Percentiles rank a stretch among this genome's conserved stretches.
Evolutionary conservation across 2,113 vertebrate species (phyloP).

Genomic region (Carettochelys insculpta): DNA sequence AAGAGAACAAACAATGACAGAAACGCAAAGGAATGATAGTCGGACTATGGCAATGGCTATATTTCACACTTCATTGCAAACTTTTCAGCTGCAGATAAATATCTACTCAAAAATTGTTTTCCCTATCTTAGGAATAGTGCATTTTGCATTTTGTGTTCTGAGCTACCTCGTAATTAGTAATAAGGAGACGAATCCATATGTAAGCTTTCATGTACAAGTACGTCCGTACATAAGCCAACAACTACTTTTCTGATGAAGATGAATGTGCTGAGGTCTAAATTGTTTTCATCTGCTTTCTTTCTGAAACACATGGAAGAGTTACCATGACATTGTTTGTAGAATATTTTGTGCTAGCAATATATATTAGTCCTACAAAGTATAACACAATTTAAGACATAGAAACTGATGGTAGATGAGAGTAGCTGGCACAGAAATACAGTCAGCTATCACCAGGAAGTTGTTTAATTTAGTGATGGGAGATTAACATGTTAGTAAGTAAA

Average conservation of each 20-base stretch:
- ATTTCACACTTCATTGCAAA: conserved; percentile 56
- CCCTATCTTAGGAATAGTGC: neutral
- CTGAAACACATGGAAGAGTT: neutral
- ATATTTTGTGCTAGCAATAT: neutral
- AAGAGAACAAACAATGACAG: conserved; percentile 75
- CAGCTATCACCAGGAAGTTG: neutral
- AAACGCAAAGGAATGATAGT: conserved; percentile 71
- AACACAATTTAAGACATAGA: neutral
- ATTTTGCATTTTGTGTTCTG: neutral
- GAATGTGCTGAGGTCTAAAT: neutral
- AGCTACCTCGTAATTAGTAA: neutral
- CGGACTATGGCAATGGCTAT: conserved; percentile 50
- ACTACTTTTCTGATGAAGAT: neutral
- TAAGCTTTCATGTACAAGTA: neutral
- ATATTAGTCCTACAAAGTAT: neutral
- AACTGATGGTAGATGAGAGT: neutral
- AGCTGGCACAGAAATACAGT: neutral
- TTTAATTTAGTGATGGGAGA: neutral
- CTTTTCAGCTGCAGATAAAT: conserved; percentile 8
- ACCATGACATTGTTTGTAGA: neutral
- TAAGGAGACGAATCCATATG: neutral
- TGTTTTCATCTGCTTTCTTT: neutral
- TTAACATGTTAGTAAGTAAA: neutral
- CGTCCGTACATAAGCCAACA: fast-evolving
- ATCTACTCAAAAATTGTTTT: neutral